Evolutionary conservation across 1,140 invertebrate genomes (phyloP), one percentile per base, ranked within the genome.

Genomic region (Matsumurasca onukii): DNA sequence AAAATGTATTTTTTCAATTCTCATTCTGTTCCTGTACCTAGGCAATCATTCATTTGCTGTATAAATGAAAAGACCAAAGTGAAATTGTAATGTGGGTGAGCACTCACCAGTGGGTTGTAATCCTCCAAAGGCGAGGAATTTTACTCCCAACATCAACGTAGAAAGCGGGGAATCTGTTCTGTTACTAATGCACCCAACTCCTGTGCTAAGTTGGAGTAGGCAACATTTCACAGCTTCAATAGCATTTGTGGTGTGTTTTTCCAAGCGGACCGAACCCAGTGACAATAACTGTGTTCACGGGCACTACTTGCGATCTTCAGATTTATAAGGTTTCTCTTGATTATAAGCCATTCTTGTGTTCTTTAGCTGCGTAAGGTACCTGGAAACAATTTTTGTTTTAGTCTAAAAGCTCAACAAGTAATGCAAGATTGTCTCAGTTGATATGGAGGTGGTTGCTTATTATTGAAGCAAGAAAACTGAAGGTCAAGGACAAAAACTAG

Each of bases 201-300:
- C 71, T 2, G 34, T 63, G 30, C 77, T 71, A 31, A 82, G 80
- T 68, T 89, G 76, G 66, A 86, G 75, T n/a, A 75, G 87, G 86
- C 0, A 91, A 90, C 24, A 87, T 86, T 75, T 89, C 85, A 89
- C 90, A 92, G 76, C 91, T 92, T 0, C n/a, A n/a, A n/a, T n/a
- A n/a, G 91, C 87, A 76, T 93, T 93, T 17, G 90, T 78, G 20
- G 77, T 76, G 74, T 92, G 86, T 13, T 77, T 76, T 29, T 79
- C n/a, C 76, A 80, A 92, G 92, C 30, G 90, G 90, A 5, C 90
- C 90, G 80, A 92, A 93, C 12, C 91, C 91, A 72, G 86, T 87
- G 57, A 90, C 80, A n/a, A 90, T 61, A 66, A 80, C 68, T 5
- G 55, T 59, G n/a, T 59, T 59, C n/a, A n/a, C n/a, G n/a, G n/a